Percentiles rank a stretch among this genome's conserved stretches.
Evolutionary conservation across 2,888 invertebrate species (phyloP).

Genomic region (Anticlea derivata): DNA sequence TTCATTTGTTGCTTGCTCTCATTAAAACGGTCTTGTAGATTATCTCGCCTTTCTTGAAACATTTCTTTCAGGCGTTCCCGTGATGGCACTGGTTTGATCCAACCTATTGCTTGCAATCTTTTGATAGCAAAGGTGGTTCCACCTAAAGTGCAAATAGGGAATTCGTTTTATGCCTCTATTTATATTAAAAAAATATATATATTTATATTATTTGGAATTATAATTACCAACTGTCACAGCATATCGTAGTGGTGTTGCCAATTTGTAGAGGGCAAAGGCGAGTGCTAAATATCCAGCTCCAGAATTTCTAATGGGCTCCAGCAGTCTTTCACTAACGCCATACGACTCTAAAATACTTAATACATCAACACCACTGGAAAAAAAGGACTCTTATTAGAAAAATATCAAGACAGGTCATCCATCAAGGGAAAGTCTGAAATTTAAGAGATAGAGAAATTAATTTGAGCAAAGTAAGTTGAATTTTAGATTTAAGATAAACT

Average conservation of each 20-base stretch:
- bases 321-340: slow-evolving; percentile 90
- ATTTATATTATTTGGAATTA: not conserved
- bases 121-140: slow-evolving; percentile 94
- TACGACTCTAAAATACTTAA: slow-evolving; percentile 89
- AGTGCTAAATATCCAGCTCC: slow-evolving; percentile 95
- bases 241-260: slow-evolving; percentile 95
- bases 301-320: slow-evolving; percentile 90
- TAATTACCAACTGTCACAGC: slow-evolving; percentile 93
- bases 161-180: too few relatives aligned
- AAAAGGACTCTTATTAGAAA: slow-evolving; percentile 1
- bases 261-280: slow-evolving; percentile 96
- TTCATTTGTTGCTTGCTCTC: slow-evolving; percentile 80
- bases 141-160: slow-evolving; percentile 76
- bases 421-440: too few relatives aligned
- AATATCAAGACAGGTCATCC: not conserved
- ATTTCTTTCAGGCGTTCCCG: slow-evolving; percentile 85
- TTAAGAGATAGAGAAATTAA: too few relatives aligned
- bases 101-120: slow-evolving; percentile 90
- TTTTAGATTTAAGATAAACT: too few relatives aligned
- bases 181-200: too few relatives aligned
- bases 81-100: slow-evolving; percentile 92
- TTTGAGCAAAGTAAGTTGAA: too few relatives aligned
- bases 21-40: slow-evolving; percentile 84
- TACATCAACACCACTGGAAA: slow-evolving; percentile 95
- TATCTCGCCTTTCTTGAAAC: slow-evolving; percentile 84